These are phyloP conservation scores for Malurus leucopterus DNA, from an alignment of 2,797 vertebrate species.

Conservation along the genomic window DNA sequence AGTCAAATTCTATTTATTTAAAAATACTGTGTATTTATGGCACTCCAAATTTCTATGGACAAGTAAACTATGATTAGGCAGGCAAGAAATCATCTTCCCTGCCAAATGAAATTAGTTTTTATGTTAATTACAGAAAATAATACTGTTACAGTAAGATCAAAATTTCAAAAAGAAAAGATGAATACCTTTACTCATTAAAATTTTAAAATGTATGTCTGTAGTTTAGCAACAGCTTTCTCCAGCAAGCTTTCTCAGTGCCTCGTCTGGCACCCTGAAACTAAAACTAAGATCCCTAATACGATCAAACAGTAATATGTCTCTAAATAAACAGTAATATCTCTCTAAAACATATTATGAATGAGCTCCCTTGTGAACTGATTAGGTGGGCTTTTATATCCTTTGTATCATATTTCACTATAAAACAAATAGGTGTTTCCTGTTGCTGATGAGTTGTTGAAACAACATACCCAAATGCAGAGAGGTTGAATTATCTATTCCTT, in stretches of 20 bases:
- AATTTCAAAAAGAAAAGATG: not conserved
- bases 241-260: not conserved
- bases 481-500: not conserved
- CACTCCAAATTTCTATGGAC: not conserved
- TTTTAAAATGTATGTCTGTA: not conserved
- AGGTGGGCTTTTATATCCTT: not conserved
- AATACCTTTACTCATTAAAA: not conserved
- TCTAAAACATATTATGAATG: not conserved
- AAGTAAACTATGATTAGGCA: not conserved
- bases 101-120: not conserved
- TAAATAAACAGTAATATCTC: not conserved
- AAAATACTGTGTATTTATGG: not conserved
- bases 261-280: not conserved
- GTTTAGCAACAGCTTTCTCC: not conserved
- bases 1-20: not conserved
- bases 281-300: not conserved
- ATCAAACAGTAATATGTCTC: not conserved
- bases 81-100: not conserved
- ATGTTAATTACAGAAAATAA: not conserved
- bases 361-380: not conserved
- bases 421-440: not conserved
- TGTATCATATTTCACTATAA: not conserved
- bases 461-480: not conserved
- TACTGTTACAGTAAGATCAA: not conserved
- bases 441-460: constrained; percentile 3